Evolutionary conservation across 2,888 invertebrate species (phyloP), one percentile per base, ranked within the genome.

Genomic region (Smittia aterrima): DNA sequence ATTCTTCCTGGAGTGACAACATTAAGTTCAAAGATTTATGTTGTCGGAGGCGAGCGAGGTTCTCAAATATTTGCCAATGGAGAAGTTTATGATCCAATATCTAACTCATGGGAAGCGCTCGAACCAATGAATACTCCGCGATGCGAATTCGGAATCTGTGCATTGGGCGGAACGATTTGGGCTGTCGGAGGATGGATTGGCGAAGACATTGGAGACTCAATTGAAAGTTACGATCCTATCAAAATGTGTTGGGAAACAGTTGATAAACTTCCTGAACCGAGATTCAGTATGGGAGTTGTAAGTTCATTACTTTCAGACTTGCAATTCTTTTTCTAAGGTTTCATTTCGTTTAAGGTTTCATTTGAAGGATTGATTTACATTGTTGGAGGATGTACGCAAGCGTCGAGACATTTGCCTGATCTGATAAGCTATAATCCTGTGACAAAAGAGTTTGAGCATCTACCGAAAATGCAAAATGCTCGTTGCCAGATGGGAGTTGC

Each of bases 141-240:
- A 22, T 96, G 95, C 83, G 95, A 95, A 81, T 93, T 96, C 80
- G 95, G 96, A 1, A 83, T 95, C 76, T 93, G 93, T 79, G 91
- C 92, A 13, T 87, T 92, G 82, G 90, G 92, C 77, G 93, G 92
- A 27, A 88, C 88, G 78, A 83, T 96, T 75, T 94, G 92, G 80
- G 95, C 95, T 0, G 89, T 96, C 78, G 96, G 96, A 58, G 96
- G 96, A 1, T 96, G 96, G 95, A 90, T 96, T 38, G 96, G 95
- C 0, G 91, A 92, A 76, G 94, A 95, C 80, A 93, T 96, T 81
- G 95, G 94, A 1, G 90, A 91, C 24, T 90, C 92, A 0, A 92
- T 96, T 76, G 96, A 96, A 81, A 87, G 90, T 78, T 96, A 93
- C 80, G 92, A 95, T 81, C 92, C 95, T 0, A 85, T 88, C 75